Evolutionary conservation across 2,888 invertebrate genomes (phyloP).

Genomic region (Brenthis hecate): DNA sequence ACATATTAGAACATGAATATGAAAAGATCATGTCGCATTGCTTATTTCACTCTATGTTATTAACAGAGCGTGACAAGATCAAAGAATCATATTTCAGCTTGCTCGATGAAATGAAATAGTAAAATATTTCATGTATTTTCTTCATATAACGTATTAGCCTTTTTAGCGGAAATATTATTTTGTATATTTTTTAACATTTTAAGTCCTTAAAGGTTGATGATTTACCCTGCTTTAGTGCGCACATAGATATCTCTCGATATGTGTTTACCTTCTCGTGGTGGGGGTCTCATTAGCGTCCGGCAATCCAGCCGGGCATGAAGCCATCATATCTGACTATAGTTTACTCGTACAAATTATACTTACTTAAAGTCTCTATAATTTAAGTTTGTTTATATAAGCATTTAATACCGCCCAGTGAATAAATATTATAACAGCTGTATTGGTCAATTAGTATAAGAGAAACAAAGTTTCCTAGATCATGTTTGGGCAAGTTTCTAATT

Average conservation of each 20-base stretch:
- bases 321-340: too few species aligned
- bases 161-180: not conserved
- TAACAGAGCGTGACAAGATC: constrained; percentile 11
- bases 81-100: constrained; percentile 3
- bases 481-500: constrained; percentile 26
- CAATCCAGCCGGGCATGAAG: too few species aligned
- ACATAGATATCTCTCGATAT: too few species aligned
- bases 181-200: too few species aligned
- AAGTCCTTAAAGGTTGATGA: too few species aligned
- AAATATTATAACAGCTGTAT: not conserved
- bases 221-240: too few species aligned
- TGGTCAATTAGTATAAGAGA: constrained; percentile 3
- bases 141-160: not conserved
- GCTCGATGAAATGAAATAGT: constrained; percentile 4
- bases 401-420: constrained; percentile 3
- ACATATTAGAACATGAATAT: not conserved
- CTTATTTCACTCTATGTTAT: constrained; percentile 2
- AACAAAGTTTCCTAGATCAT: constrained; percentile 15
- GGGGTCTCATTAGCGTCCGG: too few species aligned
- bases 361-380: too few species aligned
- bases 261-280: too few species aligned
- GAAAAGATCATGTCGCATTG: not conserved
- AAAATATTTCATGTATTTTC: not conserved
- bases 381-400: too few species aligned
- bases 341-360: too few species aligned